A percentile compares a stretch with the other conserved stretches of the same genome.
These are phyloP conservation scores for Enteromius trimaculatus DNA, from an alignment of 2,797 vertebrate genomes.

Conservation along the genomic window DNA sequence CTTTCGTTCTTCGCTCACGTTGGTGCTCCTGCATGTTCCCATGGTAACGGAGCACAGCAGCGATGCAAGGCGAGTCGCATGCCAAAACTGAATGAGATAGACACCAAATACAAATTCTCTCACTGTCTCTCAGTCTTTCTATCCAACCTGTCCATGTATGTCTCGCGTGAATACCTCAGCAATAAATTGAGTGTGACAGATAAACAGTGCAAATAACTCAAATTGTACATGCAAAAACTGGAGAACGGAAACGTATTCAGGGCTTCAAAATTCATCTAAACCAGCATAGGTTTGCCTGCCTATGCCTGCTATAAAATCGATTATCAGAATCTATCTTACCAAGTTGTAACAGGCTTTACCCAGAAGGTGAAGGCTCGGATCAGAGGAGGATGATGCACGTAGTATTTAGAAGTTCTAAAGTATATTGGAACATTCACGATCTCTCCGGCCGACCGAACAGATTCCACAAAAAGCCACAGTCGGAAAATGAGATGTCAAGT, in stretches of 20 bases:
- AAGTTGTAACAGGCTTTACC: not conserved
- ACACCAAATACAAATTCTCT: constrained; percentile 26
- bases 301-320: not conserved
- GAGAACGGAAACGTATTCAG: not conserved
- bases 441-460: not conserved
- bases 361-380: not conserved
- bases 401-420: constrained; percentile 13
- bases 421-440: constrained; percentile 5
- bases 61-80: constrained; percentile 55
- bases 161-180: not conserved
- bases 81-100: constrained; percentile 46
- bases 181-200: constrained; percentile 8
- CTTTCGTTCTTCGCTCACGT: constrained; percentile 61
- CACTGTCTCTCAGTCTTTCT: not conserved
- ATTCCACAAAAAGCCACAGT: constrained; percentile 32
- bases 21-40: constrained; percentile 65
- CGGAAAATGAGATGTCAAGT: constrained; percentile 66
- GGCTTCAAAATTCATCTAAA: not conserved
- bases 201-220: not conserved
- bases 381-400: not conserved
- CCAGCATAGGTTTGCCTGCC: not conserved
- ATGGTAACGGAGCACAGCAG: constrained; percentile 76
- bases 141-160: not conserved
- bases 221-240: constrained; percentile 8
- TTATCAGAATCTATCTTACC: not conserved